Conservation (phyloP, 2,888 invertebrate species). For the Esperia sulphurella region DNA sequence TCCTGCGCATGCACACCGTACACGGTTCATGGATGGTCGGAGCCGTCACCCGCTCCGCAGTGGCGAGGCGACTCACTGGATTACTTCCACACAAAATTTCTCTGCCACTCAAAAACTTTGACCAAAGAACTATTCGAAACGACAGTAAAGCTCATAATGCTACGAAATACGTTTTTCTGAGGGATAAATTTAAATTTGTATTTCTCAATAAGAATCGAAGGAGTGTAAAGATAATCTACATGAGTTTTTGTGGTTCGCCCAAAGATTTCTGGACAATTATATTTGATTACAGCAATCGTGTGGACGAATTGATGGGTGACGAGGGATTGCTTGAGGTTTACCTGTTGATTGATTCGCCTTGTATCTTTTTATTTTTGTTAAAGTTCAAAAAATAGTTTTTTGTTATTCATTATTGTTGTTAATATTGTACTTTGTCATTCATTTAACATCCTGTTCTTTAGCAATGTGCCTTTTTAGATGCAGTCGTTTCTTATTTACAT, state of each 20-base stretch:
- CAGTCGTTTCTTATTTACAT: no score
- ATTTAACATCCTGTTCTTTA: no score
- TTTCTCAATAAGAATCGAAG: constrained; percentile 36
- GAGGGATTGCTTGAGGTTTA: constrained; percentile 7
- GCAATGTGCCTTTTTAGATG: no score
- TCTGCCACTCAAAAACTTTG: constrained; percentile 10
- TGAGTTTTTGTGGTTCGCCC: constrained; percentile 55
- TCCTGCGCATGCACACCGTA: constrained; percentile 41
- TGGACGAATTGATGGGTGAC: constrained; percentile 10
- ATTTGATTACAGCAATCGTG: constrained; percentile 46
- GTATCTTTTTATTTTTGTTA: no score
- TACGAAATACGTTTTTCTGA: constrained; percentile 10
- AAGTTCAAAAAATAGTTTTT: no score
- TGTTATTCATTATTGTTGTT: no score
- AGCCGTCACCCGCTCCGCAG: constrained; percentile 50
- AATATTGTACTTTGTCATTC: no score
- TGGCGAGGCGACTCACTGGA: constrained; percentile 43
- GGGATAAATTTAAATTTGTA: constrained; percentile 17
- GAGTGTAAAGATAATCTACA: constrained; percentile 48
- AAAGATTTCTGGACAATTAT: constrained; percentile 56
- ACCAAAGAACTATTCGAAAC: background rate
- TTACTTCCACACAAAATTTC: constrained; percentile 35
- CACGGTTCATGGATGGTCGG: constrained; percentile 58
- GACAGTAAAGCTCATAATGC: background rate
- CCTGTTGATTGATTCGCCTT: background rate